These are phyloP conservation scores for Coregonus suidteri DNA, from an alignment of 2,797 vertebrate species.

Conservation along the genomic window DNA sequence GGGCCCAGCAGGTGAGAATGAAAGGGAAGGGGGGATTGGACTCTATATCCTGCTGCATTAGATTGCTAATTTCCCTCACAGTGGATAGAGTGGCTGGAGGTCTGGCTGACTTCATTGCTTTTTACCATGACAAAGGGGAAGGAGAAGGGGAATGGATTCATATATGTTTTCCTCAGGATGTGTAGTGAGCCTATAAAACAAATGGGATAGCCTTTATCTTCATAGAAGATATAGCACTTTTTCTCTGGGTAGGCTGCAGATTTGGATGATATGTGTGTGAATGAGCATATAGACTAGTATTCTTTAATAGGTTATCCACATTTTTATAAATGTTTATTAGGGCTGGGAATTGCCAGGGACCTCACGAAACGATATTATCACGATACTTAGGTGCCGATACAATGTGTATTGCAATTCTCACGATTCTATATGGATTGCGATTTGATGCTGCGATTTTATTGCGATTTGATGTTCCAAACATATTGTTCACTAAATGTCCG, in stretches of 20 bases:
- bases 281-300: not conserved
- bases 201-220: slow-evolving; percentile 42
- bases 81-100: slow-evolving; percentile 45
- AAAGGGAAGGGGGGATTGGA: slow-evolving; percentile 27
- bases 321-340: not conserved
- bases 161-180: slow-evolving; percentile 47
- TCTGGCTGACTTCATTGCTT: slow-evolving; percentile 45
- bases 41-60: slow-evolving; percentile 43
- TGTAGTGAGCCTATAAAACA: slow-evolving; percentile 37
- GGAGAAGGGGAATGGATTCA: slow-evolving; percentile 6
- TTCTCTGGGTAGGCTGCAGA: not conserved
- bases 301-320: not conserved
- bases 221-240: not conserved
- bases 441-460: too few relatives aligned
- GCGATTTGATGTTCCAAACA: too few relatives aligned
- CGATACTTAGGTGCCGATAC: too few relatives aligned
- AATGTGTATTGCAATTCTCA: too few relatives aligned
- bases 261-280: slow-evolving; percentile 12
- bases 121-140: slow-evolving; percentile 62
- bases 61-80: slow-evolving; percentile 55
- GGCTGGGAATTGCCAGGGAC: too few relatives aligned
- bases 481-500: too few relatives aligned
- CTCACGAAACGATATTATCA: too few relatives aligned
- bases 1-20: slow-evolving; percentile 58
- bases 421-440: too few relatives aligned